A percentile compares a stretch with the other conserved stretches of the same genome.
Conservation (phyloP, 37 sponge, comb jelly and placozoan genomes). For the Chondrosia reniformis region DNA sequence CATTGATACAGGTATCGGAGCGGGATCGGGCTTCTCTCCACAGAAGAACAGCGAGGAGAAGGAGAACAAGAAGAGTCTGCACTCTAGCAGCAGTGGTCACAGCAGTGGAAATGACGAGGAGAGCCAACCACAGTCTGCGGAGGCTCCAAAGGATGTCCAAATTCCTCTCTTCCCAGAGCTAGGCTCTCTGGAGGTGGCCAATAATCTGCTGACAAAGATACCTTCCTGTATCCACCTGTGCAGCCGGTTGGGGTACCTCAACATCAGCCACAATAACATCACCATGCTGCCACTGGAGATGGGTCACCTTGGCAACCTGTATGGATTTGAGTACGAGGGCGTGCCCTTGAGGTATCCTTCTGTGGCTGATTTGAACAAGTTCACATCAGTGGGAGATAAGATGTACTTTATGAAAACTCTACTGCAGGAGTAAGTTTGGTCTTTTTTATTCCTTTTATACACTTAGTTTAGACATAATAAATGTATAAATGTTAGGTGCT, state of each 20-base stretch:
- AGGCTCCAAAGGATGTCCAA: slow-evolving; percentile 12
- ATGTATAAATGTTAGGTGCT: neutral
- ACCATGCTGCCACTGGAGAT: slow-evolving; percentile 71
- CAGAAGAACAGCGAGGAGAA: neutral
- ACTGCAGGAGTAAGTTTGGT: slow-evolving; percentile 62
- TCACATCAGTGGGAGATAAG: slow-evolving; percentile 57
- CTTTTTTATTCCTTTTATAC: neutral
- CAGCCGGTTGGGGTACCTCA: slow-evolving; percentile 40
- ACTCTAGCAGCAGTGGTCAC: slow-evolving; percentile 23
- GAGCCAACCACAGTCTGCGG: neutral
- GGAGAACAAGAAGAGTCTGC: neutral
- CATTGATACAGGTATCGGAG: neutral
- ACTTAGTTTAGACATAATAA: neutral
- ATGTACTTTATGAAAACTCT: slow-evolving; percentile 74
- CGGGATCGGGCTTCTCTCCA: neutral
- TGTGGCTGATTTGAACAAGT: slow-evolving; percentile 62
- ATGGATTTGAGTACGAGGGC: slow-evolving; percentile 71
- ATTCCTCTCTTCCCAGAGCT: slow-evolving; percentile 64
- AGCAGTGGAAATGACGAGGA: neutral
- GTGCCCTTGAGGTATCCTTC: slow-evolving; percentile 64
- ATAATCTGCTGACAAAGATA: slow-evolving; percentile 40
- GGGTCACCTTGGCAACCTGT: slow-evolving; percentile 71
- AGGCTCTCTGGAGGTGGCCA: slow-evolving; percentile 60
- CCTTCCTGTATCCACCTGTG: slow-evolving; percentile 56
- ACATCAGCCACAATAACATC: slow-evolving; percentile 72